Conservation (phyloP, 2,113 vertebrate species). For the Hemibagrus wyckioides region DNA sequence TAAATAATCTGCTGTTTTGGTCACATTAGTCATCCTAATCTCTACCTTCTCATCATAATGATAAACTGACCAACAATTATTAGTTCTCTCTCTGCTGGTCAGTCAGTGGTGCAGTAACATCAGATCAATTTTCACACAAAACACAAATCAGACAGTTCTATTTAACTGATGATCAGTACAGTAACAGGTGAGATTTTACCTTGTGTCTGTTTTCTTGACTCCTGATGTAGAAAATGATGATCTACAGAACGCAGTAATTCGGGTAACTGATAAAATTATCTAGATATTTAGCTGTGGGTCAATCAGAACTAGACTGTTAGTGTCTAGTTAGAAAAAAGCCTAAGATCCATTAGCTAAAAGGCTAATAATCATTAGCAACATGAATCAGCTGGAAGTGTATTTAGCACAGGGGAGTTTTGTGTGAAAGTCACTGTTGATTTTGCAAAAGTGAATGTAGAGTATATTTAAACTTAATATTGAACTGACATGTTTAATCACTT, state of each 20-base stretch:
- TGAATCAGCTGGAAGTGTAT: not conserved
- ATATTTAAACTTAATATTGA: not conserved
- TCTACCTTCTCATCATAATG: too few relatives aligned
- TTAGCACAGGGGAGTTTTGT: not conserved
- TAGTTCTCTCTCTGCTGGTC: not conserved
- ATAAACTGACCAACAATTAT: too few relatives aligned
- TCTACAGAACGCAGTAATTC: not conserved
- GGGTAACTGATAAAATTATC: not conserved
- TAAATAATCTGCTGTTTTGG: too few relatives aligned
- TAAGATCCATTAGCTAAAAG: not conserved
- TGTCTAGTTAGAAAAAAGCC: not conserved
- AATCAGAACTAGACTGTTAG: not conserved
- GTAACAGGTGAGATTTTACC: not conserved
- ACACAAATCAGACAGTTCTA: not conserved
- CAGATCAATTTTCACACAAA: not conserved
- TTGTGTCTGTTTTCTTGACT: not conserved
- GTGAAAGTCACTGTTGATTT: not conserved
- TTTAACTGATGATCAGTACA: not conserved
- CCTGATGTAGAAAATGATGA: not conserved
- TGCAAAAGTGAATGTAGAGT: too few relatives aligned
- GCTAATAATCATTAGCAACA: not conserved
- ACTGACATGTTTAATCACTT: too few relatives aligned
- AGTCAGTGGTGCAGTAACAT: not conserved
- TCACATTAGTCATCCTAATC: too few relatives aligned
- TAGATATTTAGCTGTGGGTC: not conserved